Conservation (phyloP, 2,888 invertebrate genomes). For the Parapristionchus giblindavisi region DNA sequence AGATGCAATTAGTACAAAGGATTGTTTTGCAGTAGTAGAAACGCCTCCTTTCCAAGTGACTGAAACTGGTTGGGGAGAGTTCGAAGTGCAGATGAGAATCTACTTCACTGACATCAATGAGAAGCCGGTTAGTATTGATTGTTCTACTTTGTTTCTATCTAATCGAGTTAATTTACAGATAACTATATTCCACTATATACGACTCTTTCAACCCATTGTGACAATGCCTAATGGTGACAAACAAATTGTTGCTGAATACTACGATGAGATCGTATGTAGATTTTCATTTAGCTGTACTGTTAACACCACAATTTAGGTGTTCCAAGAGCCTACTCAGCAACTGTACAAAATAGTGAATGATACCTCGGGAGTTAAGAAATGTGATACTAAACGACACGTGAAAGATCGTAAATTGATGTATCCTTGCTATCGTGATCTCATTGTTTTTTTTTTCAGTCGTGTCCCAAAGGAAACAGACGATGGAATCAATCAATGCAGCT, state of each 20-base stretch:
- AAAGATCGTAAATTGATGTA: slow-evolving; percentile 51
- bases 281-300: neutral
- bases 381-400: slow-evolving; percentile 47
- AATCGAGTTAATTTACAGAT: slow-evolving; percentile 46
- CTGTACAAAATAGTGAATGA: slow-evolving; percentile 49
- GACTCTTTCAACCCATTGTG: slow-evolving; percentile 58
- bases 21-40: slow-evolving; percentile 78
- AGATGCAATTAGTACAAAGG: neutral
- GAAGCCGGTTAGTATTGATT: slow-evolving; percentile 77
- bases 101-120: slow-evolving; percentile 96
- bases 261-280: slow-evolving; percentile 59
- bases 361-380: slow-evolving; percentile 44
- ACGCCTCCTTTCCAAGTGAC: slow-evolving; percentile 96
- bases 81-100: slow-evolving; percentile 96
- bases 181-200: slow-evolving; percentile 59
- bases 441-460: slow-evolving; percentile 45
- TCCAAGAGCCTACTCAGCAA: slow-evolving; percentile 58
- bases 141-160: slow-evolving; percentile 4
- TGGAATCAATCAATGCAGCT: slow-evolving; percentile 49
- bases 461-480: slow-evolving; percentile 44
- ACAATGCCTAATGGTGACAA: slow-evolving; percentile 47
- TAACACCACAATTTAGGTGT: slow-evolving; percentile 44
- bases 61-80: slow-evolving; percentile 99
- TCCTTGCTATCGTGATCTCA: slow-evolving; percentile 46
- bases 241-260: slow-evolving; percentile 61